A percentile compares a stretch with the other conserved stretches of the same genome.
Conservation (phyloP, 2,888 invertebrate genomes). For the Phytoseiulus persimilis region DNA sequence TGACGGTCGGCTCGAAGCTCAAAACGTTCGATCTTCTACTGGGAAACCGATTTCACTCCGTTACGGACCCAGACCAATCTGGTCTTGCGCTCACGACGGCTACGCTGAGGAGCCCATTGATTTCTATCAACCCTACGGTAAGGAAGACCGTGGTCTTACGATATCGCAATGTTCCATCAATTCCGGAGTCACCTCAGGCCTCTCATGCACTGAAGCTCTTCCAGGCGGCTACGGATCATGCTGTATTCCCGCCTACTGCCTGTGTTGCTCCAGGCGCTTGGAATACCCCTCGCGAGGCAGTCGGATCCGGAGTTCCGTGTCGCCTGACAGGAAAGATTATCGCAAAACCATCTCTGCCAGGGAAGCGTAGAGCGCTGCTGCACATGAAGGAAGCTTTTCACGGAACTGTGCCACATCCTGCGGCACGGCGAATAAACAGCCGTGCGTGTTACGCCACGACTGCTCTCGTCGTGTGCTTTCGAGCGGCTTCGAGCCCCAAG, state of each 20-base stretch:
- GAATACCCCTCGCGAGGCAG: not conserved
- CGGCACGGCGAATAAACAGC: not conserved
- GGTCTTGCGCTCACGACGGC: not conserved
- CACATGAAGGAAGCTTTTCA: not conserved
- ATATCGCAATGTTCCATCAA: too few species aligned
- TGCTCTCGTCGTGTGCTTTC: too few species aligned
- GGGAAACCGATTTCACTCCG: constrained; percentile 34
- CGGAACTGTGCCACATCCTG: not conserved
- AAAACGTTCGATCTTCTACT: constrained; percentile 10
- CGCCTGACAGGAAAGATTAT: not conserved
- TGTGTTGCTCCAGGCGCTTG: constrained; percentile 16
- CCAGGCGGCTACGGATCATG: not conserved
- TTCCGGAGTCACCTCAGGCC: too few species aligned
- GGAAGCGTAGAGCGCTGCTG: not conserved
- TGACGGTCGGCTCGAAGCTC: constrained; percentile 17
- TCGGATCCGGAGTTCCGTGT: not conserved
- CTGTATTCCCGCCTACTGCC: not conserved
- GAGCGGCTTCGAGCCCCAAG: too few species aligned
- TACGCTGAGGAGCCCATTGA: not conserved
- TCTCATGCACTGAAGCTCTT: not conserved
- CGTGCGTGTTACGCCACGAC: not conserved
- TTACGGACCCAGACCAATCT: not conserved
- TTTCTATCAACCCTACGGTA: not conserved
- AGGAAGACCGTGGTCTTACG: too few species aligned
- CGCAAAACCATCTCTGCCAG: not conserved